A percentile compares a stretch with the other conserved stretches of the same genome.
Evolutionary conservation across 2,888 invertebrate genomes (phyloP).

Genomic region (Diadegma fenestrale): DNA sequence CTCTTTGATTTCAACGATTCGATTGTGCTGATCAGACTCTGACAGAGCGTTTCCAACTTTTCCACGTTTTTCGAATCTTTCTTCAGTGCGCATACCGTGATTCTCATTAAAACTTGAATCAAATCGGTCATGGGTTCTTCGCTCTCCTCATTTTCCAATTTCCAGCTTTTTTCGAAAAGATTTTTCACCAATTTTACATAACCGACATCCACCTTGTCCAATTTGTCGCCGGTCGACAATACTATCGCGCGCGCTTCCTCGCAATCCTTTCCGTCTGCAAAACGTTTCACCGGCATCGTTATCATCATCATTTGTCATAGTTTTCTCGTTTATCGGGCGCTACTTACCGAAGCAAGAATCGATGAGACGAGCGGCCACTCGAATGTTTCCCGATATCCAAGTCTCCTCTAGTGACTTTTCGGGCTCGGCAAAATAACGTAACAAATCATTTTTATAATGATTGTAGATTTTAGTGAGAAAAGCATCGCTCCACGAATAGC

Average conservation of each 20-base stretch:
- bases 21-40: slow-evolving; percentile 71
- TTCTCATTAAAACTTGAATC: slow-evolving; percentile 77
- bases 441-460: slow-evolving; percentile 88
- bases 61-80: slow-evolving; percentile 77
- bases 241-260: slow-evolving; percentile 74
- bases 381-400: slow-evolving; percentile 85
- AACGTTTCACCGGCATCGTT: not conserved
- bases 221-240: slow-evolving; percentile 79
- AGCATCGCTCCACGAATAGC: slow-evolving; percentile 84
- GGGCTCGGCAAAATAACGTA: slow-evolving; percentile 84
- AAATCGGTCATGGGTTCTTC: slow-evolving; percentile 73
- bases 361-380: slow-evolving; percentile 87
- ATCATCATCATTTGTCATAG: not conserved
- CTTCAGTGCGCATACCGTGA: slow-evolving; percentile 79
- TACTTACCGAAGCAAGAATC: slow-evolving; percentile 80
- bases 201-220: slow-evolving; percentile 75
- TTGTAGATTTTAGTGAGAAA: slow-evolving; percentile 87
- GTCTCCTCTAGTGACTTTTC: slow-evolving; percentile 52
- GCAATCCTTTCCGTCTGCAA: slow-evolving; percentile 68
- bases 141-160: slow-evolving; percentile 49
- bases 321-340: too few relatives aligned
- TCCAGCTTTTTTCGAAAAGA: slow-evolving; percentile 75
- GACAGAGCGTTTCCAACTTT: slow-evolving; percentile 77
- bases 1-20: slow-evolving; percentile 69
- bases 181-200: slow-evolving; percentile 77